These are phyloP conservation scores for Diadumene lineata DNA, from an alignment of 92 coral and sea anemone genomes.

Conservation along the genomic window DNA sequence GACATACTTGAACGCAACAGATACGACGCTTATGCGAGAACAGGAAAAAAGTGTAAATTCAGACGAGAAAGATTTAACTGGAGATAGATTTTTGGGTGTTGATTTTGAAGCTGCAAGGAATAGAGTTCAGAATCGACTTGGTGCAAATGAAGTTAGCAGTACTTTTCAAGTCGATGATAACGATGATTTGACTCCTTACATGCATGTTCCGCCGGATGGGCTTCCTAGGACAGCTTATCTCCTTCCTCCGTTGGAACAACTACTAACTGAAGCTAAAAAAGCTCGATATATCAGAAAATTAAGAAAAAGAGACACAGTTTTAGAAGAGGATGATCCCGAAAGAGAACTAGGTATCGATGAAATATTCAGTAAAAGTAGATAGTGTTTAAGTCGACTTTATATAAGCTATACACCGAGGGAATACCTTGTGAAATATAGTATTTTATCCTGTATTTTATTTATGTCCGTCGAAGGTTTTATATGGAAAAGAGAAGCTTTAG, in stretches of 20 bases:
- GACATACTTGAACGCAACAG: slow-evolving; percentile 9
- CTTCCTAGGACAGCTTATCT: slow-evolving; percentile 84
- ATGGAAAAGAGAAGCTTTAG: not conserved
- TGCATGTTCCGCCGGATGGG: slow-evolving; percentile 99
- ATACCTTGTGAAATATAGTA: no score
- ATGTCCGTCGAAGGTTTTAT: no score
- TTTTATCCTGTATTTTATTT: no score
- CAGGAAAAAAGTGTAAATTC: not conserved
- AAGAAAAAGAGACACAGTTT: slow-evolving; percentile 42
- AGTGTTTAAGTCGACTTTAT: no score
- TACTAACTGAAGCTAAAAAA: slow-evolving; percentile 86
- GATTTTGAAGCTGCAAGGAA: slow-evolving; percentile 68
- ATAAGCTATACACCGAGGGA: no score
- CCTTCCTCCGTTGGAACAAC: slow-evolving; percentile 81
- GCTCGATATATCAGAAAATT: slow-evolving; percentile 90
- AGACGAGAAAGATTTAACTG: slow-evolving; percentile 11
- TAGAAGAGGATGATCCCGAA: slow-evolving; percentile 84
- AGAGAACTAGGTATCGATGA: slow-evolving; percentile 90
- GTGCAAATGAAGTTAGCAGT: slow-evolving; percentile 20
- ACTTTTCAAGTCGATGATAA: slow-evolving; percentile 40
- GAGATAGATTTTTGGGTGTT: slow-evolving; percentile 43
- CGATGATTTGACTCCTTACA: slow-evolving; percentile 62
- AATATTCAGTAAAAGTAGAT: slow-evolving; percentile 76
- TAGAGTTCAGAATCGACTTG: slow-evolving; percentile 67
- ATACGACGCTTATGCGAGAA: not conserved